Conservation (phyloP, 2,888 invertebrate genomes). For the Aphidoletes aphidimyza region DNA sequence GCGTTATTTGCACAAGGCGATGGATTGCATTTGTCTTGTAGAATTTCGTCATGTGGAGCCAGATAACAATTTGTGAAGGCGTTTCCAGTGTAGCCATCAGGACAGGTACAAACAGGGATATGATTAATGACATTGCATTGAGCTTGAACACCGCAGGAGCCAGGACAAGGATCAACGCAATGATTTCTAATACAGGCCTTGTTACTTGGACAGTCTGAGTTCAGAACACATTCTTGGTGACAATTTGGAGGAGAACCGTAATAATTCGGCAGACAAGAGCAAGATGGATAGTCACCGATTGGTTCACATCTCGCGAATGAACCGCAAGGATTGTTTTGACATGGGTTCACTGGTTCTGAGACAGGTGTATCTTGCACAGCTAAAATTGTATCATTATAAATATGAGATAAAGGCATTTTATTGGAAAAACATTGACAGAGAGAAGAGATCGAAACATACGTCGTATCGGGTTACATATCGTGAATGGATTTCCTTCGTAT, state of each 20-base stretch:
- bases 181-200: slow-evolving; percentile 78
- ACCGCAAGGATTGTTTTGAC: slow-evolving; percentile 82
- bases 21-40: slow-evolving; percentile 77
- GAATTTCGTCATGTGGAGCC: slow-evolving; percentile 58
- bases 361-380: slow-evolving; percentile 63
- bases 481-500: slow-evolving; percentile 70
- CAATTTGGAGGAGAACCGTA: slow-evolving; percentile 81
- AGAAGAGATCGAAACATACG: neutral
- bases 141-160: slow-evolving; percentile 78
- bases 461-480: slow-evolving; percentile 70
- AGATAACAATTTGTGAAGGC: slow-evolving; percentile 75
- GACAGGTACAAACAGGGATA: slow-evolving; percentile 80
- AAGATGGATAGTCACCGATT: slow-evolving; percentile 74
- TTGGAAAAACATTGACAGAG: neutral
- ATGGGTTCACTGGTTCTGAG: slow-evolving; percentile 71
- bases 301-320: slow-evolving; percentile 79
- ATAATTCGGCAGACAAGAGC: slow-evolving; percentile 77
- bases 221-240: slow-evolving; percentile 80
- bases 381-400: neutral
- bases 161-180: slow-evolving; percentile 81
- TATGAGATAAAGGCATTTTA: no score
- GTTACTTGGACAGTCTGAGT: slow-evolving; percentile 78
- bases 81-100: slow-evolving; percentile 78
- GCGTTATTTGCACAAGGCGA: slow-evolving; percentile 86
- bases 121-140: slow-evolving; percentile 80